phyloP scores from a whole-genome alignment of 1,140 invertebrate species.

The Steinernema feltiae region DNA sequence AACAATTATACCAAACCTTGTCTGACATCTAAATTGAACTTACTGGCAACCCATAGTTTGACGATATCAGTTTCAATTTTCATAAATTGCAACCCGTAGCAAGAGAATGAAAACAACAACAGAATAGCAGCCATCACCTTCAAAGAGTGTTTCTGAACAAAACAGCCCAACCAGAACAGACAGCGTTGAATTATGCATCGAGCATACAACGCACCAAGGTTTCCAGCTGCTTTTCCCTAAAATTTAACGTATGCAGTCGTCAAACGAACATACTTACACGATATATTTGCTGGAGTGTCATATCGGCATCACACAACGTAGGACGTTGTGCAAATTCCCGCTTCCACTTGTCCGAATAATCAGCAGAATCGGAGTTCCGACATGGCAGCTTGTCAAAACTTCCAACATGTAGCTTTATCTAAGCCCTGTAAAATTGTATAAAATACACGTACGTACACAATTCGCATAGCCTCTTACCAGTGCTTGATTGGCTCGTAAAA shows the following conservation, averaged over 20 bases:
- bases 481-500: too few species aligned
- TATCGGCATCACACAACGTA: conserved; percentile 49
- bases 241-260: neutral
- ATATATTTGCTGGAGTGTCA: conserved; percentile 46
- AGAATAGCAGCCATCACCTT: conserved; percentile 38
- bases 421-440: too few species aligned
- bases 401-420: too few species aligned
- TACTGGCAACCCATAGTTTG: conserved; percentile 50
- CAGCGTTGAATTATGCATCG: conserved; percentile 38
- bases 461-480: too few species aligned
- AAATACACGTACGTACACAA: too few species aligned
- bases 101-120: conserved; percentile 40
- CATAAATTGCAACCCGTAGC: conserved; percentile 45
- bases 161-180: conserved; percentile 34
- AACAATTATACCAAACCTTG: neutral
- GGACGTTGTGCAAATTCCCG: conserved; percentile 41
- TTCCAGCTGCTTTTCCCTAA: conserved; percentile 43
- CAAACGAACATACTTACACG: conserved; percentile 25
- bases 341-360: conserved; percentile 44
- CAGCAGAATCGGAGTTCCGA: conserved; percentile 34
- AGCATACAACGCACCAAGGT: conserved; percentile 41
- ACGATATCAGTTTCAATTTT: conserved; percentile 53
- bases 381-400: neutral
- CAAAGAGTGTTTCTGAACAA: conserved; percentile 29
- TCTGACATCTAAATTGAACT: conserved; percentile 19